A percentile compares a stretch with the other conserved stretches of the same genome.
These are phyloP conservation scores for Ophiodon elongatus DNA, from an alignment of 2,113 vertebrate species.

Conservation along the genomic window DNA sequence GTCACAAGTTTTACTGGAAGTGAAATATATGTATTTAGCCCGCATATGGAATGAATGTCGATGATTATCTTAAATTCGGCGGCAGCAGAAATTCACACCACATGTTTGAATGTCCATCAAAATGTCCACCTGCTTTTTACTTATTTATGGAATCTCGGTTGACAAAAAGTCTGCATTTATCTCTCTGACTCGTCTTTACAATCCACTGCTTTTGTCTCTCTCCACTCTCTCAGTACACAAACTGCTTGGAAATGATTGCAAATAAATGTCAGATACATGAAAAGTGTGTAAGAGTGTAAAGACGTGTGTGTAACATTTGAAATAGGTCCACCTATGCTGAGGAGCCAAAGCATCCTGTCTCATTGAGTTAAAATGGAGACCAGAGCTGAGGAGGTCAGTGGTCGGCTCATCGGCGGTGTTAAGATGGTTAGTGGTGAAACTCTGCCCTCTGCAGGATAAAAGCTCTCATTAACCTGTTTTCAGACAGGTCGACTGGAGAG, in stretches of 20 bases:
- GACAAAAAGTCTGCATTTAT: not conserved
- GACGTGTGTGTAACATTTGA: not conserved
- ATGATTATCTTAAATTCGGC: not conserved
- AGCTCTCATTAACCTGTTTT: constrained; percentile 35
- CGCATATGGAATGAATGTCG: not conserved
- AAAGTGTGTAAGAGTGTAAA: not conserved
- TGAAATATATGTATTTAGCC: constrained; percentile 7
- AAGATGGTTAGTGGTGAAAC: constrained; percentile 67
- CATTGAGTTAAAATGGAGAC: constrained; percentile 62
- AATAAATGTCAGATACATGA: not conserved
- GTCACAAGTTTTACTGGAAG: constrained; percentile 44
- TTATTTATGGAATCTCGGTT: constrained; percentile 13
- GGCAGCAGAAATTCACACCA: not conserved
- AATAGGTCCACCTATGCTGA: not conserved
- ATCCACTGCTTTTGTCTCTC: not conserved
- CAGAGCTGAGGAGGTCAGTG: constrained; percentile 34
- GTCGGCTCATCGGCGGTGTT: not conserved
- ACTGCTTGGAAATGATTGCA: not conserved
- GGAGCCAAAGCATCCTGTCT: not conserved
- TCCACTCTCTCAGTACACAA: constrained; percentile 9
- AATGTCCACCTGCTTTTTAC: not conserved
- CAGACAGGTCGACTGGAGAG: not conserved
- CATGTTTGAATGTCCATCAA: not conserved
- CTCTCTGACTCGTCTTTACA: not conserved
- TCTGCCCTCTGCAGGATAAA: constrained; percentile 83